Conservation (phyloP, 2,113 vertebrate genomes). For the Syrmaticus mikado region DNA sequence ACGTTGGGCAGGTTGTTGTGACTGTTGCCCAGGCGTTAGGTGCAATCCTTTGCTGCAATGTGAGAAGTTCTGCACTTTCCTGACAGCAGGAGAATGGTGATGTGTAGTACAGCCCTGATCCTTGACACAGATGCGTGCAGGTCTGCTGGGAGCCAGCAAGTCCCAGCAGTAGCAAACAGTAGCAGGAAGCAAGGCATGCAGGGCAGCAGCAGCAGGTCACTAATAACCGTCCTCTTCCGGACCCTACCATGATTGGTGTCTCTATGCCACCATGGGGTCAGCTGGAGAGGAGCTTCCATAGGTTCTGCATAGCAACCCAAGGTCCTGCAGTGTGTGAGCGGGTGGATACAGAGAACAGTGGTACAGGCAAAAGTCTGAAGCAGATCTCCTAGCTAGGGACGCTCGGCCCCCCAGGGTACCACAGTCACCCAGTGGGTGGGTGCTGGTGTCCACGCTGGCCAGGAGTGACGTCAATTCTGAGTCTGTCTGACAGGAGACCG, state of each 20-base stretch:
- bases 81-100: background rate
- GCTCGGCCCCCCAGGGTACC: rapidly evolving
- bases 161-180: background rate
- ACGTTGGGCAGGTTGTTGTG: background rate
- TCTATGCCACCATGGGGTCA: background rate
- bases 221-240: background rate
- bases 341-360: background rate
- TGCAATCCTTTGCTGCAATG: background rate
- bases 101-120: background rate
- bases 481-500: background rate
- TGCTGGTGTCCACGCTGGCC: rapidly evolving
- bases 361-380: background rate
- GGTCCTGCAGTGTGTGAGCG: background rate
- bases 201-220: background rate
- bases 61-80: background rate
- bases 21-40: background rate
- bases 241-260: background rate
- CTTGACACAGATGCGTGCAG: background rate
- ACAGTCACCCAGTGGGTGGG: rapidly evolving
- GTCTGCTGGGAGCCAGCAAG: background rate
- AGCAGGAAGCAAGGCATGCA: background rate
- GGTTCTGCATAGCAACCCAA: background rate
- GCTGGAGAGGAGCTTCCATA: too few relatives aligned
- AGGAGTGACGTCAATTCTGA: background rate
- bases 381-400: background rate